Evolutionary conservation across 2,888 invertebrate genomes (phyloP).

Genomic region (Scelioninae gen. 1): DNA sequence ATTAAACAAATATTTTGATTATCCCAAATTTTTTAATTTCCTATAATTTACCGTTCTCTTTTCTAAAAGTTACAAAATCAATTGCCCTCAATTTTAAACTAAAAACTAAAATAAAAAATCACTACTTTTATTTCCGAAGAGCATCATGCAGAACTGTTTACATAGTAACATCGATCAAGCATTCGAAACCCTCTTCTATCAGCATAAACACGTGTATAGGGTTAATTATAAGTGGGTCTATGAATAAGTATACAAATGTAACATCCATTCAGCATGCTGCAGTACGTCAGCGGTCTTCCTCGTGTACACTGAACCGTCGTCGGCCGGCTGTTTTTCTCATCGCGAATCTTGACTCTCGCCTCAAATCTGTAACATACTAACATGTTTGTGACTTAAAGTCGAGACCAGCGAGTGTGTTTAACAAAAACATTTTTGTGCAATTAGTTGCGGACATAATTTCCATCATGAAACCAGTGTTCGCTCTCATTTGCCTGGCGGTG

Average conservation of each 20-base stretch:
- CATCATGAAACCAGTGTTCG: slow-evolving; percentile 51
- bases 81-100: too few species aligned
- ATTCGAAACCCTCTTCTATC: slow-evolving; percentile 60
- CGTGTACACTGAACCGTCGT: slow-evolving; percentile 64
- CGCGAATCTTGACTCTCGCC: slow-evolving; percentile 38
- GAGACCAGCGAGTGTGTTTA: too few species aligned
- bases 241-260: slow-evolving; percentile 69
- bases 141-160: too few species aligned
- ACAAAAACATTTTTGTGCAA: too few species aligned
- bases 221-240: slow-evolving; percentile 66
- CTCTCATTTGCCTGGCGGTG: slow-evolving; percentile 52
- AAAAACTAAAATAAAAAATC: background rate
- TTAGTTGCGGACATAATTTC: too few species aligned
- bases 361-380: slow-evolving; percentile 57
- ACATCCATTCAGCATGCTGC: slow-evolving; percentile 66
- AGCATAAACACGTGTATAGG: slow-evolving; percentile 67
- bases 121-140: slow-evolving; percentile 4
- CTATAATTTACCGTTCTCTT: too few species aligned
- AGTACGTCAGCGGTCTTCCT: slow-evolving; percentile 70
- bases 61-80: too few species aligned
- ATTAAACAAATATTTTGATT: too few species aligned
- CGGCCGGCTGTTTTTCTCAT: slow-evolving; percentile 46
- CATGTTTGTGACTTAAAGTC: slow-evolving; percentile 64
- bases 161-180: slow-evolving; percentile 69
- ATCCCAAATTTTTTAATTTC: too few species aligned